Evolutionary conservation across 1,140 invertebrate genomes (phyloP).

Genomic region (Caenorhabditis elegans): DNA sequence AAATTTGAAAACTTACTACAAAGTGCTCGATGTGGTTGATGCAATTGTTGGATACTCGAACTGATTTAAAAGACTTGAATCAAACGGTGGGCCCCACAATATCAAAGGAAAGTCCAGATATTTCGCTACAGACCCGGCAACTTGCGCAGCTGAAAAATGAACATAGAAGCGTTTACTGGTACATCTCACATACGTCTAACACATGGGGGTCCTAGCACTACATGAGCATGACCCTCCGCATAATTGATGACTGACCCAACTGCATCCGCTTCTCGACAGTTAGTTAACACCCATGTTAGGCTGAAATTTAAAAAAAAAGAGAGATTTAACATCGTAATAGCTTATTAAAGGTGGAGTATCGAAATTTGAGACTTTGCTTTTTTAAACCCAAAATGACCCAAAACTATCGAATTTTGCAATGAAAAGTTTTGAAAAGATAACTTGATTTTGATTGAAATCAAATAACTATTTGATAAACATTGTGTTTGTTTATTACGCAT

Average conservation of each 20-base stretch:
- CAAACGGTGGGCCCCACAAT: conserved; percentile 51
- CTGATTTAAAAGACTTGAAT: conserved; percentile 33
- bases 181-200: neutral
- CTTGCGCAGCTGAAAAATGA: conserved; percentile 37
- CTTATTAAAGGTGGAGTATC: too few relatives aligned
- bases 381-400: too few relatives aligned
- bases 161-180: neutral
- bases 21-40: conserved; percentile 38
- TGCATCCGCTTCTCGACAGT: conserved; percentile 14
- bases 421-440: too few relatives aligned
- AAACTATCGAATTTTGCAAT: too few relatives aligned
- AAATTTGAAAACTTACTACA: conserved; percentile 44
- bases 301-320: conserved; percentile 18
- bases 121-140: conserved; percentile 36
- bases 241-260: conserved; percentile 26
- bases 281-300: conserved; percentile 15
- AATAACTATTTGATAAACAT: too few relatives aligned
- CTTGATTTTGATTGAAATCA: too few relatives aligned
- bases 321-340: neutral
- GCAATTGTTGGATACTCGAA: conserved; percentile 45
- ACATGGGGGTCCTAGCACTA: conserved; percentile 37
- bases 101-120: conserved; percentile 53
- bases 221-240: neutral
- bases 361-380: too few relatives aligned
- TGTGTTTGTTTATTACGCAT: too few relatives aligned